phyloP scores from a whole-genome alignment of 1,140 invertebrate genomes.

The Brachionus asplanchnoidis region DNA sequence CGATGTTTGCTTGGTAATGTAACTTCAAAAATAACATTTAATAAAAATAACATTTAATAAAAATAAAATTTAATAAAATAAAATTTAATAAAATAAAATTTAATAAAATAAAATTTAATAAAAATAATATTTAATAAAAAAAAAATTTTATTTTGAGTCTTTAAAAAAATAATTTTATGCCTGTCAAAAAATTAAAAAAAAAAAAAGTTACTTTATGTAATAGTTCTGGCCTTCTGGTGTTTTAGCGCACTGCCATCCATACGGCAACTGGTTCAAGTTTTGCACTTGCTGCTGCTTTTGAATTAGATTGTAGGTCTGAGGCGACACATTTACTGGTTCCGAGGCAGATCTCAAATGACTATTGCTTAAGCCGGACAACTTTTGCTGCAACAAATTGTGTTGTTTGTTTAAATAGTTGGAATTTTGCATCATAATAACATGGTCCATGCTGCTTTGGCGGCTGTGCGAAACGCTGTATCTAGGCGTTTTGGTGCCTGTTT shows the following conservation, averaged over 20 bases:
- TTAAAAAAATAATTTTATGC: too few species aligned
- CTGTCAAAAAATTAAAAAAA: too few species aligned
- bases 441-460: constrained; percentile 21
- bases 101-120: neutral
- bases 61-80: neutral
- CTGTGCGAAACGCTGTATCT: neutral
- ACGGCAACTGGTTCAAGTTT: neutral
- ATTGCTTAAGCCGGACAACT: neutral
- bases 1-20: constrained; percentile 9
- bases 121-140: too few species aligned
- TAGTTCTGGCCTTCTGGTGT: neutral
- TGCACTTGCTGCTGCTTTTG: neutral
- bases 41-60: too few species aligned
- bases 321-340: constrained; percentile 14
- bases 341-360: constrained; percentile 37
- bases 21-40: neutral
- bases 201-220: constrained; percentile 20
- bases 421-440: neutral
- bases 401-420: neutral
- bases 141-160: neutral
- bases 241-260: constrained; percentile 12
- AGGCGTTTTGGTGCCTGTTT: constrained; percentile 32
- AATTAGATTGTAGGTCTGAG: neutral
- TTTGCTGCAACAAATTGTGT: neutral
- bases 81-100: neutral